These are phyloP conservation scores for Magallana gigas DNA, from an alignment of 1,140 invertebrate species.

Conservation along the genomic window DNA sequence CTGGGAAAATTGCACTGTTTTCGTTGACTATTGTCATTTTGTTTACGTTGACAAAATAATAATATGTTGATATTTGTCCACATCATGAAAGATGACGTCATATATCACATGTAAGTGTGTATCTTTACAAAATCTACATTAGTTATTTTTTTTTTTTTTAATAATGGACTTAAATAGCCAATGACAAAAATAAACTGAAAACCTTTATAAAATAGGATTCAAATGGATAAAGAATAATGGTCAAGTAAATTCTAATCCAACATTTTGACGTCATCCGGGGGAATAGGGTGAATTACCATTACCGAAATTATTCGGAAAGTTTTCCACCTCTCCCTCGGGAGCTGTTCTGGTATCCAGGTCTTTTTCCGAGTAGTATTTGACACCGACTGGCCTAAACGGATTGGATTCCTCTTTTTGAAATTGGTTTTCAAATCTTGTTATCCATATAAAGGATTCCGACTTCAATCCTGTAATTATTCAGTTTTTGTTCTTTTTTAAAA, in stretches of 20 bases:
- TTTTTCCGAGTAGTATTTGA: constrained; percentile 74
- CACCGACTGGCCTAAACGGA: constrained; percentile 65
- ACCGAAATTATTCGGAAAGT: background rate
- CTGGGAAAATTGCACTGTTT: too few species aligned
- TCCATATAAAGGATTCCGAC: constrained; percentile 65
- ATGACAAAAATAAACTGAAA: too few species aligned
- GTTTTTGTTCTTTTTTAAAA: background rate
- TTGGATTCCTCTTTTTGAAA: constrained; percentile 63
- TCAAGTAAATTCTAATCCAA: too few species aligned
- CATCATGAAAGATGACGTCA: constrained; percentile 43
- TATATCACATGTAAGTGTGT: background rate
- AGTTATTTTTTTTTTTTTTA: too few species aligned
- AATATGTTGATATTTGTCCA: background rate
- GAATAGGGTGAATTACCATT: background rate
- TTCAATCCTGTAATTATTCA: constrained; percentile 57
- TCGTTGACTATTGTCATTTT: too few species aligned
- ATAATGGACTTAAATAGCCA: too few species aligned
- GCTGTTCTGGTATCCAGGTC: constrained; percentile 44
- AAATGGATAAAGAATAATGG: too few species aligned
- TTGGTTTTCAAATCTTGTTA: constrained; percentile 53
- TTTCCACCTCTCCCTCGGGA: background rate
- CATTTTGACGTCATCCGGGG: too few species aligned
- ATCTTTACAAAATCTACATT: background rate
- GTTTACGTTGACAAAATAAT: too few species aligned
- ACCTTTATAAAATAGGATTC: too few species aligned